Evolutionary conservation across 1,140 invertebrate genomes (phyloP), one percentile per base, ranked within the genome.

Genomic region (Drosophila serrata): DNA sequence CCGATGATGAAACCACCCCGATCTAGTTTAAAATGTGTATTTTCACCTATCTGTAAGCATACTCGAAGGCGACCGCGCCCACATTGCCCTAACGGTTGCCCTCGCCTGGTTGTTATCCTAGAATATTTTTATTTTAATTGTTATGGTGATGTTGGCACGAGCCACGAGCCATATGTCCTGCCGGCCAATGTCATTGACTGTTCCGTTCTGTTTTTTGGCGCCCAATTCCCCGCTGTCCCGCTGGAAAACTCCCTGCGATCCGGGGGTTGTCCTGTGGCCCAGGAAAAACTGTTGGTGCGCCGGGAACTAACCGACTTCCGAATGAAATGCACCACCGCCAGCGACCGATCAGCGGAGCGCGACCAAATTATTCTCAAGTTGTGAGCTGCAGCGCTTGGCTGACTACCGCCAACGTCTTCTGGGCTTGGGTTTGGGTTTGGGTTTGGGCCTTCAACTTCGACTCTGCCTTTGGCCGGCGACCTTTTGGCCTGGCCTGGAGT

Each of bases 81-180:
- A 90, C 81, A 77, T 81, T 62, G 68, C 43, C 65, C 57, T 51
- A 45, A 51, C 48, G 48, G 48, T 13, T 51, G 48, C 7, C 7
- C 29, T 7, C 2, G 48, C 27, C n/a, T 27, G 45, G 49, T 63
- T 74, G 76, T 77, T 84, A 67, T 90, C 85, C 82, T 82, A 75
- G 82, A 75, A 81, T 90, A 84, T 90, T 84, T 78, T 70, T 37
- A 45, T 80, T 84, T 90, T 90, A 90, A 88, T 88, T 84, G 85
- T 90, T 84, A 88, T 88, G 85, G 58, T 90, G 85, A 84, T 85
- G 82, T 78, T 86, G 82, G 84, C 84, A 88, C 84, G 84, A 84
- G 84, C 81, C 84, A 81, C 29, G n/a, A 48, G 13, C 46, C 84
- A 88, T 88, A 88, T 88, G 76, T 51, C 61, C 68, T 72, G 29